A percentile compares a stretch with the other conserved stretches of the same genome.
Evolutionary conservation across 35 echinoderm and acorn worm species (phyloP).

Genomic region (Patiria miniata): DNA sequence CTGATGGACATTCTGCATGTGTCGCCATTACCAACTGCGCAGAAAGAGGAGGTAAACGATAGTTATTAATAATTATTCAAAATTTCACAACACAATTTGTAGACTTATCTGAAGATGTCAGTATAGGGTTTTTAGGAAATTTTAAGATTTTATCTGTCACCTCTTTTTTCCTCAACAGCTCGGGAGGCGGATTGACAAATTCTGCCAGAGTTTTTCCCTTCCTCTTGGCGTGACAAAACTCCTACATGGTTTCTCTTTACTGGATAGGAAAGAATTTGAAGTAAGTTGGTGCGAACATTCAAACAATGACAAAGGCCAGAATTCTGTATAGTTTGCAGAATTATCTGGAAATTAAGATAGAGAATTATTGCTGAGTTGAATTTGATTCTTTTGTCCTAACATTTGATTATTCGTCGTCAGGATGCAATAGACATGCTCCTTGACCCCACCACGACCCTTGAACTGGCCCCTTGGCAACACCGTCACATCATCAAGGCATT

Average conservation of each 20-base stretch:
- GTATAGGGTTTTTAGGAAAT: background rate
- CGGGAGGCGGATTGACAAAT: constrained; percentile 64
- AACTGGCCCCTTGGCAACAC: constrained; percentile 93
- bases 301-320: no score
- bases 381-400: no score
- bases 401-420: constrained; percentile 15
- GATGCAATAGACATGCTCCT: constrained; percentile 86
- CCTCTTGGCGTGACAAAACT: constrained; percentile 83
- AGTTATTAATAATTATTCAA: no score
- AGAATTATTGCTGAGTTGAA: no score
- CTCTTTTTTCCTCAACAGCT: constrained; percentile 57
- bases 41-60: background rate
- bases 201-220: constrained; percentile 71
- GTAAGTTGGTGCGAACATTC: constrained; percentile 42
- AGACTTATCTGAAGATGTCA: no score
- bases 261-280: constrained; percentile 92
- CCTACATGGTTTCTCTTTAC: constrained; percentile 78
- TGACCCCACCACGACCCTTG: constrained; percentile 80
- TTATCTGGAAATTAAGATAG: no score
- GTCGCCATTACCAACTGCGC: constrained; percentile 5
- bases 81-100: no score
- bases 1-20: constrained; percentile 76
- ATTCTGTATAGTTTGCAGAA: no score
- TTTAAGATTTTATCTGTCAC: background rate
- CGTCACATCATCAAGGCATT: constrained; percentile 79